A percentile compares a stretch with the other conserved stretches of the same genome.
phyloP scores from a whole-genome alignment of 2,888 invertebrate species.

The Notodonta dromedarius region DNA sequence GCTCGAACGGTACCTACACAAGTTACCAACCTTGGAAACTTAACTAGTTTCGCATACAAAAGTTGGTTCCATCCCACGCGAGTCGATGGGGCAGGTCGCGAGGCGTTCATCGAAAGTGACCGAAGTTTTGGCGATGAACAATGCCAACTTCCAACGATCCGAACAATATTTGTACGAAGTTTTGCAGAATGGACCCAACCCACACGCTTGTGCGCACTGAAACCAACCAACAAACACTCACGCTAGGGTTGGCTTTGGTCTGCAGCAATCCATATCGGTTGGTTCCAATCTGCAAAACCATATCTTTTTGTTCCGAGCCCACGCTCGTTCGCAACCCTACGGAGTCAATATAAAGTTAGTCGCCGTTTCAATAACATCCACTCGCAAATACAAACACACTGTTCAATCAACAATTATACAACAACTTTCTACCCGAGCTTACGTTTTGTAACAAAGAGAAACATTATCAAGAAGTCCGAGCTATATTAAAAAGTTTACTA shows the following conservation, averaged over 20 bases:
- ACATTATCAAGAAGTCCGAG: background rate
- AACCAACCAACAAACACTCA: too few species aligned
- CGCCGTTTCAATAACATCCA: conserved; percentile 28
- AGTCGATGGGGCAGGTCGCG: conserved; percentile 45
- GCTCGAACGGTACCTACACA: conserved; percentile 37
- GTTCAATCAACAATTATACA: background rate
- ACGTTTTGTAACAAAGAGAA: background rate
- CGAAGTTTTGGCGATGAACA: conserved; percentile 65
- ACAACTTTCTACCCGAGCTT: background rate
- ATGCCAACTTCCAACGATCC: conserved; percentile 63
- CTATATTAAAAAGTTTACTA: conserved; percentile 1
- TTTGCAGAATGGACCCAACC: too few species aligned
- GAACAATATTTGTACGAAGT: conserved; percentile 50
- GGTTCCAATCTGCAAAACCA: too few species aligned
- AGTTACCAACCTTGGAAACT: conserved; percentile 67
- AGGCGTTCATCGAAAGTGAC: conserved; percentile 64
- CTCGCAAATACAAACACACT: background rate
- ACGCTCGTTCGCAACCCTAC: conserved; percentile 52
- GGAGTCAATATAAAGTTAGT: conserved; percentile 62
- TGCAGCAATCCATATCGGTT: too few species aligned
- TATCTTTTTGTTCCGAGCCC: conserved; percentile 43
- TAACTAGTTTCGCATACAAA: conserved; percentile 65
- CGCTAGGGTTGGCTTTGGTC: too few species aligned
- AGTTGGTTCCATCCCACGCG: conserved; percentile 48
- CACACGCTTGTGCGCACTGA: too few species aligned